These are phyloP conservation scores for Ormyrus pomaceus DNA, from an alignment of 2,888 invertebrate species.

Conservation along the genomic window DNA sequence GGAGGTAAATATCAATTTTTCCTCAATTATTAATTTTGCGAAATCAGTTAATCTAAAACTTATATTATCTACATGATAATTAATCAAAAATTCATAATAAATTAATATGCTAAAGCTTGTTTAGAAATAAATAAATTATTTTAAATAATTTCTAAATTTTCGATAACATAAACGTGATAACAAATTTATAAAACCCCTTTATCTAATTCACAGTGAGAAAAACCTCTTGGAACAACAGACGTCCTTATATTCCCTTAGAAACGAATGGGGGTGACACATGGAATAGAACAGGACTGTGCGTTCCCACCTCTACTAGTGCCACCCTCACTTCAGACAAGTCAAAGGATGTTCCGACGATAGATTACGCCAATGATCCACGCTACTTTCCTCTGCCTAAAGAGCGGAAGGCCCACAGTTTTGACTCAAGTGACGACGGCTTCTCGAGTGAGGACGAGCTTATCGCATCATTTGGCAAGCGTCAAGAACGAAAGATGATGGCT, in stretches of 20 bases:
- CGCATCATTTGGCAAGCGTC: slow-evolving; percentile 64
- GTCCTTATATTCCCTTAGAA: slow-evolving; percentile 67
- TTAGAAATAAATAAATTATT: too few species aligned
- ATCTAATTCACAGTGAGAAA: slow-evolving; percentile 75
- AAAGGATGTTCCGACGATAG: slow-evolving; percentile 77
- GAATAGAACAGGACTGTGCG: slow-evolving; percentile 50
- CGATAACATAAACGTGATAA: too few species aligned
- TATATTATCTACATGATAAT: too few species aligned
- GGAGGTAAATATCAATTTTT: slow-evolving; percentile 66
- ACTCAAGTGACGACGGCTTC: slow-evolving; percentile 82
- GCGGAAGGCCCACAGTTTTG: slow-evolving; percentile 82
- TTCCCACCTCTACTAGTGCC: too few species aligned
- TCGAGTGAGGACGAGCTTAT: slow-evolving; percentile 76
- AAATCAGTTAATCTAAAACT: too few species aligned
- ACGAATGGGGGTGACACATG: slow-evolving; percentile 61
- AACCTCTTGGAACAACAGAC: slow-evolving; percentile 79
- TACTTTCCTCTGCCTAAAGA: slow-evolving; percentile 86
- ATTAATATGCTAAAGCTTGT: too few species aligned
- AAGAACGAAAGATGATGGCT: slow-evolving; percentile 48
- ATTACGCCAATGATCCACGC: slow-evolving; percentile 81
- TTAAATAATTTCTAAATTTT: too few species aligned
- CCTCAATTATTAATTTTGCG: too few species aligned
- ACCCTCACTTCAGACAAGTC: slow-evolving; percentile 72
- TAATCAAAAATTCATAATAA: too few species aligned
- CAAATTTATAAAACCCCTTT: neutral